Conservation (phyloP, 1,140 invertebrate genomes). For the Drosophila nannoptera region DNA sequence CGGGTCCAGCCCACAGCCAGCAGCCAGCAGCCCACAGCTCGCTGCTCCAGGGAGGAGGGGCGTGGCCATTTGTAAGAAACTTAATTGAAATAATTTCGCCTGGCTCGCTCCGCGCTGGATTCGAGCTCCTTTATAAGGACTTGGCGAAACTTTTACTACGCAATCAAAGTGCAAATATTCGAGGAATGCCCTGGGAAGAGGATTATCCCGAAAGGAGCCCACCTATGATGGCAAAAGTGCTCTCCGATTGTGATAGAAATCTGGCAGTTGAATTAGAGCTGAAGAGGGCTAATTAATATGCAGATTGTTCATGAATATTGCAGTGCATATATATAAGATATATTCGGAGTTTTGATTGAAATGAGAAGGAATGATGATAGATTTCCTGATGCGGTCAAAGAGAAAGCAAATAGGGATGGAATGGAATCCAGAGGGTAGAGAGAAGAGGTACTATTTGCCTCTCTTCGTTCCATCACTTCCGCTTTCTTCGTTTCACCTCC, state of each 20-base stretch:
- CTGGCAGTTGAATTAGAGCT: neutral
- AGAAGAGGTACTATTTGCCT: neutral
- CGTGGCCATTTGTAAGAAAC: conserved; percentile 57
- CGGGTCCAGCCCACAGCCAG: conserved; percentile 8
- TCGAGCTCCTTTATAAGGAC: neutral
- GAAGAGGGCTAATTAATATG: neutral
- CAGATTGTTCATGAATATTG: neutral
- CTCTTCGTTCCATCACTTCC: neutral
- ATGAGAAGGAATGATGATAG: too few species aligned
- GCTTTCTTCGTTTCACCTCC: neutral
- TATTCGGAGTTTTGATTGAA: too few species aligned
- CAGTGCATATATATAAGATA: too few species aligned
- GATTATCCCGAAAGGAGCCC: neutral
- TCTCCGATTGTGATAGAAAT: neutral
- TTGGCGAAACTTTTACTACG: conserved; percentile 50
- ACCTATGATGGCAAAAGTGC: conserved; percentile 5
- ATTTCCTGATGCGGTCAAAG: too few species aligned
- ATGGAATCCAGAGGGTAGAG: too few species aligned
- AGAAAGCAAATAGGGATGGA: too few species aligned
- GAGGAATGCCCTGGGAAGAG: conserved; percentile 7
- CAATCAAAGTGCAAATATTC: conserved; percentile 64
- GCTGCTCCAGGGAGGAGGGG: neutral
- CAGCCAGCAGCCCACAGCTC: conserved; percentile 11
- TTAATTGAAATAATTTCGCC: conserved; percentile 74
- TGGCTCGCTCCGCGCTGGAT: conserved; percentile 4